Conservation (phyloP, 53 echinoderm and acorn worm species). For the Actinopyga echinites region DNA sequence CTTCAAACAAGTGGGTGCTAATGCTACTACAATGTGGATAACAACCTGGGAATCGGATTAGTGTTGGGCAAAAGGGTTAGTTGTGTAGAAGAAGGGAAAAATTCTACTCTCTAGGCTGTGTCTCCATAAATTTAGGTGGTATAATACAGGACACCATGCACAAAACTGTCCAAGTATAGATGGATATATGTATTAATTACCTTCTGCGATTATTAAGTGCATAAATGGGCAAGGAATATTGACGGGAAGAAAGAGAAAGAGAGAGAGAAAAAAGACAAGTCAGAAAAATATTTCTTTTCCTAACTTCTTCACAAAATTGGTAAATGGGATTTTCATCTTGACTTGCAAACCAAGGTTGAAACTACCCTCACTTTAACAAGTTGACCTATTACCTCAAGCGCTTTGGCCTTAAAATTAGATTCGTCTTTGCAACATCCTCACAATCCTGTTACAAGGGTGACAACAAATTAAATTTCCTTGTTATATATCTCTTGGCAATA, state of each 20-base stretch:
- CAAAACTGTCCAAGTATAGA: slow-evolving; percentile 16
- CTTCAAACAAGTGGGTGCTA: neutral
- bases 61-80: slow-evolving; percentile 13
- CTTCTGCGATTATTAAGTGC: slow-evolving; percentile 34
- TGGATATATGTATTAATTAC: slow-evolving; percentile 18
- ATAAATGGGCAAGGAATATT: slow-evolving; percentile 22
- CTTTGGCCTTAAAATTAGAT: no score
- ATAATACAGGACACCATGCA: neutral
- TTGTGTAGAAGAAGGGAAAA: neutral
- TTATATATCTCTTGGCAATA: no score
- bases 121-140: slow-evolving; percentile 10
- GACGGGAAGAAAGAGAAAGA: neutral
- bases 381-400: no score
- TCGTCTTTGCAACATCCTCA: no score
- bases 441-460: no score
- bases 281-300: no score
- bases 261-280: no score
- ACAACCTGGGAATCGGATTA: slow-evolving; percentile 1
- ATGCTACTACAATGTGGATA: neutral
- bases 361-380: no score
- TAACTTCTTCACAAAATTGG: no score
- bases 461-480: no score
- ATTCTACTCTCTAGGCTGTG: neutral
- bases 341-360: no score
- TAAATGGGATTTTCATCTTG: no score